Percentiles rank a stretch among this genome's conserved stretches.
Conservation (phyloP, 2,888 invertebrate genomes). For the Xestia ashworthii region DNA sequence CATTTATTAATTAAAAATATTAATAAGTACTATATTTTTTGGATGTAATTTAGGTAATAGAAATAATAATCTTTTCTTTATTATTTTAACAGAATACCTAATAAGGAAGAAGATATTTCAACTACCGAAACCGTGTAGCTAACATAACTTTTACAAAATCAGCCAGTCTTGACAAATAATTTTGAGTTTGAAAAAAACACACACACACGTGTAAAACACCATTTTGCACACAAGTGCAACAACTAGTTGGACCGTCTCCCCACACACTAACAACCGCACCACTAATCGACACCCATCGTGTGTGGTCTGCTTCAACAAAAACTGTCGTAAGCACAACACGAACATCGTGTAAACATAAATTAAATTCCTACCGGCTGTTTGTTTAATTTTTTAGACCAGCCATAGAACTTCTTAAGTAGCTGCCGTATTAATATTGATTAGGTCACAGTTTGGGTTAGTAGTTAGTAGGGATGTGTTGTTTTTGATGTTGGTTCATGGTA, state of each 20-base stretch:
- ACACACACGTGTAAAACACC: background rate
- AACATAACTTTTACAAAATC: background rate
- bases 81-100: no score
- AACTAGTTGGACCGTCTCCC: slow-evolving; percentile 41
- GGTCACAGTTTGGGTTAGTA: slow-evolving; percentile 69
- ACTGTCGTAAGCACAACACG: slow-evolving; percentile 70
- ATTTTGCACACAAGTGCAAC: slow-evolving; percentile 22
- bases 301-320: slow-evolving; percentile 77
- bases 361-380: slow-evolving; percentile 78
- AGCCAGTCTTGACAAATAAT: background rate
- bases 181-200: background rate
- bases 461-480: slow-evolving; percentile 64
- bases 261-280: slow-evolving; percentile 39
- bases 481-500: slow-evolving; percentile 64
- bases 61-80: no score
- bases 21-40: no score
- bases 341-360: slow-evolving; percentile 80
- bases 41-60: no score
- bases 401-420: slow-evolving; percentile 81
- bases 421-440: slow-evolving; percentile 72
- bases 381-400: slow-evolving; percentile 73
- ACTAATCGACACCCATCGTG: slow-evolving; percentile 76
- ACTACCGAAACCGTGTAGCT: no score
- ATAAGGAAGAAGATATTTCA: no score
- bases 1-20: no score